Evolutionary conservation across 2,113 vertebrate genomes (phyloP), one percentile per base, ranked within the genome.

Genomic region (Thymallus thymallus): DNA sequence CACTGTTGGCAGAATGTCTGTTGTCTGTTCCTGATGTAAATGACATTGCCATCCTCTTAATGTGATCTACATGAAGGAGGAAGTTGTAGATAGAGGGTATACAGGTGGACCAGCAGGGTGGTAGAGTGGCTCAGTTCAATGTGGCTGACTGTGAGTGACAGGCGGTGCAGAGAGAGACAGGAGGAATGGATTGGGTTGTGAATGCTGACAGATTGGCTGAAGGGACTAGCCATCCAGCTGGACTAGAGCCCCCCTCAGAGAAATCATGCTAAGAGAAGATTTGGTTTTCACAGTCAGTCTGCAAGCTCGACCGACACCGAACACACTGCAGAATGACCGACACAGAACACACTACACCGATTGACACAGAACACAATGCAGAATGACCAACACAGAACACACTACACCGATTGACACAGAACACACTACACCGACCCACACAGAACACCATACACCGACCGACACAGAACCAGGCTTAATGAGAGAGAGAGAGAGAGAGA

Each of bases 251-350:
- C 16, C 48, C 14, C 48, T 66, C 18, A 55, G 72, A 73, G 66
- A 76, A 74, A 48, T 63, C 63, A 72, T 29, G 62, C 76, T 35
- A 35, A 69, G 45, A 24, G 18, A 76, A 23, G 58, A 66, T 72
- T 55, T 12, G 58, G 22, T 71, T 78, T 63, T 14, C 71, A 51
- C 48, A 51, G 48, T 18, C 48, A 18, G 13, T 51, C 13, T 67
- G 46, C 35, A 41, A 10, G 35, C 35, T 10, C 35, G 7, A 41
- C 9, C 13, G 16, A 30, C 35, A 23, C 68, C 32, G 69, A 63
- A 69, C 46, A 56, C 35, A 68, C 48, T 56, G 7, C 24, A 10
- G 35, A 41, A 41, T 41, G 7, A 41, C 9, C 13, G 16, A 30
- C 35, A 23, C 68, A 29, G 69, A 63, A 69, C 46, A 56, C 35